Evolutionary conservation across 35 echinoderm and acorn worm genomes (phyloP).

Genomic region (Heliocidaris erythrogramma): DNA sequence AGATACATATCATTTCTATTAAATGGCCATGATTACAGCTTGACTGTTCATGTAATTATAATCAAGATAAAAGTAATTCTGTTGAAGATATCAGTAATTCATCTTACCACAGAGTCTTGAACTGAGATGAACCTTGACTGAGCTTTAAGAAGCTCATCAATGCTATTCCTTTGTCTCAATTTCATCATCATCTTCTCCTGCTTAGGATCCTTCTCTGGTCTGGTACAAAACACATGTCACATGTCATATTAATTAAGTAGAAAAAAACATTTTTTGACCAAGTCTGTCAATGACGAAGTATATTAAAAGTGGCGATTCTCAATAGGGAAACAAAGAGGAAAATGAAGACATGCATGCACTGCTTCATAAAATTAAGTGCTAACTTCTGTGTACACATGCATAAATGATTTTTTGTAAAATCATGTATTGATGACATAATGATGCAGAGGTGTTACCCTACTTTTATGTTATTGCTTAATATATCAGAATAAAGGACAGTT

Average conservation of each 20-base stretch:
- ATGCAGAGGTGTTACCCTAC: background rate
- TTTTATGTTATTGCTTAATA: too few species aligned
- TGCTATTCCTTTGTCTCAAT: conserved; percentile 71
- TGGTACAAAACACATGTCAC: conserved; percentile 22
- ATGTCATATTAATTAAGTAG: background rate
- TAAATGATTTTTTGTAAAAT: background rate
- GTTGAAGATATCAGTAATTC: too few species aligned
- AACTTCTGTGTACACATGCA: background rate
- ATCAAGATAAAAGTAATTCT: too few species aligned
- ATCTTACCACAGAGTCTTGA: conserved; percentile 73
- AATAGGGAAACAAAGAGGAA: background rate
- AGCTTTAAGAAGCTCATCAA: conserved; percentile 93
- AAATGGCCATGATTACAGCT: too few species aligned
- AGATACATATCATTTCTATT: too few species aligned
- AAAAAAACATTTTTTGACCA: background rate
- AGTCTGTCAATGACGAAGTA: background rate
- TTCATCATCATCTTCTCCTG: conserved; percentile 96
- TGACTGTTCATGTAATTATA: too few species aligned
- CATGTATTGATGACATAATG: background rate
- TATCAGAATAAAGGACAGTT: too few species aligned
- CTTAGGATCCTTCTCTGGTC: conserved; percentile 85
- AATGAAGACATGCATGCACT: background rate
- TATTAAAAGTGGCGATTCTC: background rate
- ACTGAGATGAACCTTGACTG: conserved; percentile 89
- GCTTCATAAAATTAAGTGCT: background rate